Conservation (phyloP, 2,797 vertebrate genomes). For the Psittacula echo region DNA sequence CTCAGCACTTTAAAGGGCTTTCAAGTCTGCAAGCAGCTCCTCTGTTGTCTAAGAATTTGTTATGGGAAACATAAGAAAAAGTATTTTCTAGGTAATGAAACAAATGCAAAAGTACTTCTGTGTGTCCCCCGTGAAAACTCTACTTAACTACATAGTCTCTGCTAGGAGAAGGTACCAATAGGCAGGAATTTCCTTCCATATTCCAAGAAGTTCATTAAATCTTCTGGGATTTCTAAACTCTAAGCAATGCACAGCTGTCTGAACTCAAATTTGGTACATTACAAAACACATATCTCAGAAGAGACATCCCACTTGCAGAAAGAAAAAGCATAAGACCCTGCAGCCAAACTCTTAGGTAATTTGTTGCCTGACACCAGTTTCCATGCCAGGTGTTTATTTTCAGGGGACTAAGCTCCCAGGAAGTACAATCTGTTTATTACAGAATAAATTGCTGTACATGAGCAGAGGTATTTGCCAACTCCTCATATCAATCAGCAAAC, state of each 20-base stretch:
- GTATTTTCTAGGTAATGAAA: neutral
- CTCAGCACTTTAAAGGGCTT: conserved; percentile 61
- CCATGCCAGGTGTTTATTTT: neutral
- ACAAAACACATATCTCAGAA: neutral
- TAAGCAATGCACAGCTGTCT: neutral
- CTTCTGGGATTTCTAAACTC: neutral
- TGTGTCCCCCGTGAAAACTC: neutral
- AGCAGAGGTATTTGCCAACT: neutral
- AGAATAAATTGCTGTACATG: neutral
- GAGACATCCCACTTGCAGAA: neutral
- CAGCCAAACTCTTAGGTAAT: neutral
- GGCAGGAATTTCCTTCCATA: neutral
- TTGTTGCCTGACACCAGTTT: neutral
- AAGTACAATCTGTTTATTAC: neutral
- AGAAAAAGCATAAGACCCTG: neutral
- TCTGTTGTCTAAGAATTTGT: neutral
- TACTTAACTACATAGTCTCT: neutral
- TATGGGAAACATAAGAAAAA: neutral
- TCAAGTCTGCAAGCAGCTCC: conserved; percentile 23
- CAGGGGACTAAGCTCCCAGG: neutral
- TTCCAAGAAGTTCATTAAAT: neutral
- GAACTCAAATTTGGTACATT: neutral
- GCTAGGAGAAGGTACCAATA: neutral
- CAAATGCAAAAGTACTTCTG: neutral
- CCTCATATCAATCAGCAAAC: neutral